Percentiles rank a stretch among this genome's conserved stretches.
phyloP scores from a whole-genome alignment of 2,888 invertebrate species.

The Orchesella flavescens region DNA sequence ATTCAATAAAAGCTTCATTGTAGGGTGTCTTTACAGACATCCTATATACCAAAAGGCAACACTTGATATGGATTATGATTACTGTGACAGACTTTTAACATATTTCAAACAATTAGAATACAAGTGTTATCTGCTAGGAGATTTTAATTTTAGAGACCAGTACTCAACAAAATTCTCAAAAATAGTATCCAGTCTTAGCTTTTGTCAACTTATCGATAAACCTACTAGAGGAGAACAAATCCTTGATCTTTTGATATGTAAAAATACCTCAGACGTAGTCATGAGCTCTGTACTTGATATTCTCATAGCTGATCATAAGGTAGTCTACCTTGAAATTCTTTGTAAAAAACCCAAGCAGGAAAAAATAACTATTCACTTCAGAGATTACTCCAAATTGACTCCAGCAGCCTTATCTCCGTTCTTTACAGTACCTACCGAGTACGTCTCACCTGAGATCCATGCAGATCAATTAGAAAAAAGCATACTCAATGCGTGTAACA shows the following conservation, averaged over 20 bases:
- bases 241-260: constrained; percentile 20
- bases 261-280: background rate
- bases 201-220: constrained; percentile 4
- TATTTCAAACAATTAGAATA: background rate
- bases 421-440: too few species aligned
- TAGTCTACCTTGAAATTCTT: background rate
- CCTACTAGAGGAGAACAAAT: constrained; percentile 9
- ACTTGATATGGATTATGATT: background rate
- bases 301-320: constrained; percentile 18
- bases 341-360: background rate
- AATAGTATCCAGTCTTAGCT: background rate
- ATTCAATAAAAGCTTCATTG: background rate
- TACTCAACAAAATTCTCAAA: background rate
- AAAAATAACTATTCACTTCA: background rate
- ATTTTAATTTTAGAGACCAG: constrained; percentile 11
- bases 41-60: constrained; percentile 10
- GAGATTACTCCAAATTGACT: background rate
- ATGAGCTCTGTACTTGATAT: background rate
- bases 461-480: too few species aligned
- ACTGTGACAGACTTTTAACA: background rate
- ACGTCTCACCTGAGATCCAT: too few species aligned
- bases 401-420: too few species aligned
- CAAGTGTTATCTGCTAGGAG: background rate
- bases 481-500: background rate
- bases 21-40: constrained; percentile 2